These are phyloP conservation scores for Pammene fasciana DNA, from an alignment of 2,888 invertebrate species.

Conservation along the genomic window DNA sequence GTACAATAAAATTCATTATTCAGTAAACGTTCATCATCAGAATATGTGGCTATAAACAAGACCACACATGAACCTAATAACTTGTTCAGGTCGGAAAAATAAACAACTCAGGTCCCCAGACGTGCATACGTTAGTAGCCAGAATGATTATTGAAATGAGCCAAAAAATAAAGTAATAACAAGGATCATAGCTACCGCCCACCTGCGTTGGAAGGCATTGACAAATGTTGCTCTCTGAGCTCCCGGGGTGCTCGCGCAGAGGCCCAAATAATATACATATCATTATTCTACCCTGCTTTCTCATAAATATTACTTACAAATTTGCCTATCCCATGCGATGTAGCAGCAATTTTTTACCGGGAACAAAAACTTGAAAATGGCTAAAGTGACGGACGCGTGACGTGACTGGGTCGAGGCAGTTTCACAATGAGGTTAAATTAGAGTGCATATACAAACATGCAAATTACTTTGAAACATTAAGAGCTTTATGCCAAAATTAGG, in stretches of 20 bases:
- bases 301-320: conserved; percentile 78
- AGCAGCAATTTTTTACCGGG: conserved; percentile 70
- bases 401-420: conserved; percentile 33
- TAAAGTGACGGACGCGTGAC: conserved; percentile 43
- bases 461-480: conserved; percentile 15
- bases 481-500: conserved; percentile 11
- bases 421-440: conserved; percentile 17
- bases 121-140: conserved; percentile 50
- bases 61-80: conserved; percentile 41
- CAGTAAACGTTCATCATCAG: conserved; percentile 8
- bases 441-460: conserved; percentile 22
- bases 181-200: conserved; percentile 66
- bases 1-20: neutral
- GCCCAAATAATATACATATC: conserved; percentile 80
- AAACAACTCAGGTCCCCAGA: conserved; percentile 34
- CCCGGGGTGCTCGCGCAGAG: conserved; percentile 60
- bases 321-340: conserved; percentile 63
- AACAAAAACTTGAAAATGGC: conserved; percentile 56
- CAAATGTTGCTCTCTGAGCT: conserved; percentile 69
- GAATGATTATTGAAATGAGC: conserved; percentile 64
- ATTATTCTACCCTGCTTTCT: conserved; percentile 72
- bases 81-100: conserved; percentile 37
- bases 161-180: conserved; percentile 74
- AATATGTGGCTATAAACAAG: conserved; percentile 30
- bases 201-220: conserved; percentile 71